A percentile compares a stretch with the other conserved stretches of the same genome.
Evolutionary conservation across 2,797 vertebrate species (phyloP).

Genomic region (Anniella stebbinsi): DNA sequence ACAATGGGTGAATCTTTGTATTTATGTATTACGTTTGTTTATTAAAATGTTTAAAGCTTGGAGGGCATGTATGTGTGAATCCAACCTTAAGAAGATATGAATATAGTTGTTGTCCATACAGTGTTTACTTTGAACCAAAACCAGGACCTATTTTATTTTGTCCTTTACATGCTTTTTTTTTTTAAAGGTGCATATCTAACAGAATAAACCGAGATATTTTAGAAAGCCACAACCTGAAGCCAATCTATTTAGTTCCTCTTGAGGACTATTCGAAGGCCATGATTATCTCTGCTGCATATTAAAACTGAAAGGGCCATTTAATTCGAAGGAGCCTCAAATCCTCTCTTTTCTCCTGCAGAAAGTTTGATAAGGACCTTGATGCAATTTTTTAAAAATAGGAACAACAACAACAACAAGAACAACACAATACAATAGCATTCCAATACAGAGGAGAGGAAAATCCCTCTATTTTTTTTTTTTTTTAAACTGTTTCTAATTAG

Average conservation of each 20-base stretch:
- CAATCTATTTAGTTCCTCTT: neutral
- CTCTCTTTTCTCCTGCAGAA: accelerated
- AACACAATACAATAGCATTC: accelerated
- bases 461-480: neutral
- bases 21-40: neutral
- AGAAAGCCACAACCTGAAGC: neutral
- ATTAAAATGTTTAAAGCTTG: neutral
- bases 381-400: neutral
- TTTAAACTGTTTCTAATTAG: neutral
- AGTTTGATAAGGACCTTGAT: neutral
- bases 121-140: conserved; percentile 3
- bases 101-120: neutral
- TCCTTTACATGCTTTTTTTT: neutral
- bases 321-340: accelerated
- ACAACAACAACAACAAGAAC: neutral
- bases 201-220: neutral
- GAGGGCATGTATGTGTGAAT: neutral
- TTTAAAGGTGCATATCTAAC: neutral
- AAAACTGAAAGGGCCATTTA: neutral
- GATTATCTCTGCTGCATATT: neutral
- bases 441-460: accelerated
- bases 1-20: neutral
- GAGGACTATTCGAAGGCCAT: neutral
- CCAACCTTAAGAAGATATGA: neutral
- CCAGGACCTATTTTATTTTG: accelerated